Evolutionary conservation across 2,113 vertebrate genomes (phyloP).

Genomic region (Phrynosoma platyrhinos): DNA sequence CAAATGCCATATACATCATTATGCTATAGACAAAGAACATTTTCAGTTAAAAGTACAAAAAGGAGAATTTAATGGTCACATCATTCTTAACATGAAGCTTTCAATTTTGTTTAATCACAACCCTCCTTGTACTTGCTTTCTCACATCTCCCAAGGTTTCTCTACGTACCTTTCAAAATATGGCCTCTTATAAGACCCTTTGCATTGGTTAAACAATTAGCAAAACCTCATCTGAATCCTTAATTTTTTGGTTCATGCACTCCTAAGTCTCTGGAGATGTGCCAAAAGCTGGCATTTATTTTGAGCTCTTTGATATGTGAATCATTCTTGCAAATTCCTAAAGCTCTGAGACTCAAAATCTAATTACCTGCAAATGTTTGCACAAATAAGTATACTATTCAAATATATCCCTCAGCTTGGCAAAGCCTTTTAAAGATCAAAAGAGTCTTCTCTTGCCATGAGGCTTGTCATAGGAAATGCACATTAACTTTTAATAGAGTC

Average conservation of each 20-base stretch:
- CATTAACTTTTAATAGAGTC: constrained; percentile 54
- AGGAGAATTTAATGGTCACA: constrained; percentile 24
- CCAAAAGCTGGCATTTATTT: constrained; percentile 65
- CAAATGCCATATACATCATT: constrained; percentile 47
- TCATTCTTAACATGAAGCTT: constrained; percentile 44
- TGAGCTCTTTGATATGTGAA: constrained; percentile 67
- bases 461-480: constrained; percentile 56
- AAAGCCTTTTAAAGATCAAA: constrained; percentile 71
- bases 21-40: constrained; percentile 14
- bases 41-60: constrained; percentile 53
- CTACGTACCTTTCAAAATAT: constrained; percentile 57
- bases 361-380: constrained; percentile 66
- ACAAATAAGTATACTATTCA: constrained; percentile 54
- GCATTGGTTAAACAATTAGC: constrained; percentile 70
- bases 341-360: constrained; percentile 63
- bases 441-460: constrained; percentile 61
- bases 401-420: constrained; percentile 37
- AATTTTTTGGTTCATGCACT: constrained; percentile 57
- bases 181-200: constrained; percentile 62
- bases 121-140: constrained; percentile 48
- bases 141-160: constrained; percentile 44
- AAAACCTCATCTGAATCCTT: constrained; percentile 55
- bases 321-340: constrained; percentile 57
- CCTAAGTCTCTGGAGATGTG: constrained; percentile 58
- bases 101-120: constrained; percentile 48